Evolutionary conservation across 2,888 invertebrate species (phyloP).

Genomic region (Megamerina dolium): DNA sequence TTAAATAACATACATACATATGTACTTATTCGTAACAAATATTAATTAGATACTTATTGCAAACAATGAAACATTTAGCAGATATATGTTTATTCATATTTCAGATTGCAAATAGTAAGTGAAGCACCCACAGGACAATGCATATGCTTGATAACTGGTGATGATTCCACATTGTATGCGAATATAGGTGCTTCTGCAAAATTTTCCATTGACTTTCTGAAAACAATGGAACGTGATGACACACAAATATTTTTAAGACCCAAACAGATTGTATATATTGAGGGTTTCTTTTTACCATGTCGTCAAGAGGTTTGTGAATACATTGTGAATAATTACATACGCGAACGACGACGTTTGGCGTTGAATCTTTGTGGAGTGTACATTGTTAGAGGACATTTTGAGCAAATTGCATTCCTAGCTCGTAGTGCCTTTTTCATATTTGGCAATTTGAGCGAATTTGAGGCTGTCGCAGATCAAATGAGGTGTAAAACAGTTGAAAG

Average conservation of each 20-base stretch:
- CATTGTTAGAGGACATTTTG: constrained; percentile 48
- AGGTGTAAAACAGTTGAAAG: constrained; percentile 29
- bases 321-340: constrained; percentile 48
- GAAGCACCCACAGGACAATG: constrained; percentile 52
- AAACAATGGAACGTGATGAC: constrained; percentile 24
- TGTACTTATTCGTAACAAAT: too few species aligned
- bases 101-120: constrained; percentile 37
- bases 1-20: too few species aligned
- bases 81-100: constrained; percentile 11
- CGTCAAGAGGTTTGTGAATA: constrained; percentile 49
- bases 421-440: constrained; percentile 52
- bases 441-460: constrained; percentile 55
- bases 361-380: constrained; percentile 55
- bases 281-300: constrained; percentile 56
- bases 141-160: constrained; percentile 50
- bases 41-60: too few species aligned
- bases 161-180: constrained; percentile 52
- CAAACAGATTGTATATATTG: constrained; percentile 51
- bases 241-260: constrained; percentile 30
- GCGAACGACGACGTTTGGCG: constrained; percentile 46
- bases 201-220: constrained; percentile 42
- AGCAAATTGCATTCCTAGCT: constrained; percentile 48
- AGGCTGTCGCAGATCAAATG: constrained; percentile 44
- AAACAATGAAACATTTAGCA: neutral
- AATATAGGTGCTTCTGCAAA: constrained; percentile 54